Conservation (phyloP, 2,888 invertebrate species). For the Pachycephus smyrnensis region DNA sequence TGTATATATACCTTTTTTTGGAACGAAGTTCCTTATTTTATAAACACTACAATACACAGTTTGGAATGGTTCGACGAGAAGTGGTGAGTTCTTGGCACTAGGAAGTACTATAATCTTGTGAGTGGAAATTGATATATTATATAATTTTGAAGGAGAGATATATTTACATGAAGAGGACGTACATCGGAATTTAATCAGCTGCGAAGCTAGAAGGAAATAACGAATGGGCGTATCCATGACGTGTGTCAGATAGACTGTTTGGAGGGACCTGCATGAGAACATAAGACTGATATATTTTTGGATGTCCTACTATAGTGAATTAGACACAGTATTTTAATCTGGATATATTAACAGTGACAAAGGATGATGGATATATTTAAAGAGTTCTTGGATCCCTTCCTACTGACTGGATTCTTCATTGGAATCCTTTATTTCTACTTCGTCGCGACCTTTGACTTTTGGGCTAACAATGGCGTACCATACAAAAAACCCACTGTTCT, state of each 20-base stretch:
- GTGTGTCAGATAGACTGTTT: neutral
- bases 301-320: neutral
- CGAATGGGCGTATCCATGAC: neutral
- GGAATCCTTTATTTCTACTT: slow-evolving; percentile 49
- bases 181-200: neutral
- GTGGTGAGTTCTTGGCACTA: neutral
- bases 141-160: neutral
- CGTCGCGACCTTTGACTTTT: slow-evolving; percentile 56
- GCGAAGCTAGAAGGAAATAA: neutral
- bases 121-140: neutral
- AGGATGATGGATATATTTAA: slow-evolving; percentile 14
- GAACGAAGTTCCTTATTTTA: too few relatives aligned
- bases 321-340: neutral
- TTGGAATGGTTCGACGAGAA: neutral
- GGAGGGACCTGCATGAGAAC: neutral
- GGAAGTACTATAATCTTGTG: neutral
- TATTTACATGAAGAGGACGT: neutral
- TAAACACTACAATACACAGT: neutral
- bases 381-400: slow-evolving; percentile 22
- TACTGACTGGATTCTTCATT: slow-evolving; percentile 37
- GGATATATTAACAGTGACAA: neutral
- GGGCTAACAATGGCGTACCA: slow-evolving; percentile 54
- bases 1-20: too few relatives aligned
- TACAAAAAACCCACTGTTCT: slow-evolving; percentile 55
- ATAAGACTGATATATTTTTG: neutral